phyloP scores from a whole-genome alignment of 1,140 invertebrate species.

The Steinernema feltiae region DNA sequence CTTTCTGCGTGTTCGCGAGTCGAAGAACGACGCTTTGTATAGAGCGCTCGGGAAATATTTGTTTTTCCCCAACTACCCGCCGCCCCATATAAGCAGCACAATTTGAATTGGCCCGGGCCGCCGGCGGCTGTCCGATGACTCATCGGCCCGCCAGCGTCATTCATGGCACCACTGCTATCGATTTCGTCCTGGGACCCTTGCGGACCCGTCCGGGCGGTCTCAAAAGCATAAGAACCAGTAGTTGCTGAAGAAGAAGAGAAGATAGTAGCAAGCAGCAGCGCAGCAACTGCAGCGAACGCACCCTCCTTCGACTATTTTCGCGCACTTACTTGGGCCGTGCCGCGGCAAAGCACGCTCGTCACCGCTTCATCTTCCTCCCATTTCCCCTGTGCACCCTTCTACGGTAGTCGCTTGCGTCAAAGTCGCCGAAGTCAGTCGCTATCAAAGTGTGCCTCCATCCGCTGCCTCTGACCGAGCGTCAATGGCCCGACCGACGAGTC shows the following conservation, averaged over 20 bases:
- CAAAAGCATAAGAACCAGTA: neutral
- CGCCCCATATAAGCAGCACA: constrained; percentile 11
- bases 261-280: neutral
- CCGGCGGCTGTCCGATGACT: constrained; percentile 5
- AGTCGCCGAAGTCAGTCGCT: neutral
- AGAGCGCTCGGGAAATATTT: neutral
- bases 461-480: too few relatives aligned
- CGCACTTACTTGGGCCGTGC: neutral
- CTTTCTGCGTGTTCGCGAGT: neutral
- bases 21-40: neutral
- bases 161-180: constrained; percentile 7
- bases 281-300: neutral
- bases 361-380: neutral
- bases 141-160: neutral
- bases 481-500: too few relatives aligned
- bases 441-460: too few relatives aligned
- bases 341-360: neutral
- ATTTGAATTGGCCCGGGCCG: constrained; percentile 10
- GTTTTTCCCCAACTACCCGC: neutral
- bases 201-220: constrained; percentile 7
- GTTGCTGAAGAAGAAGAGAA: neutral
- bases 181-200: constrained; percentile 1
- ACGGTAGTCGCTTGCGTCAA: neutral
- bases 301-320: neutral
- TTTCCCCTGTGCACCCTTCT: neutral